A percentile compares a stretch with the other conserved stretches of the same genome.
phyloP scores from a whole-genome alignment of 2,888 invertebrate genomes.

The Meandrusa payeni region DNA sequence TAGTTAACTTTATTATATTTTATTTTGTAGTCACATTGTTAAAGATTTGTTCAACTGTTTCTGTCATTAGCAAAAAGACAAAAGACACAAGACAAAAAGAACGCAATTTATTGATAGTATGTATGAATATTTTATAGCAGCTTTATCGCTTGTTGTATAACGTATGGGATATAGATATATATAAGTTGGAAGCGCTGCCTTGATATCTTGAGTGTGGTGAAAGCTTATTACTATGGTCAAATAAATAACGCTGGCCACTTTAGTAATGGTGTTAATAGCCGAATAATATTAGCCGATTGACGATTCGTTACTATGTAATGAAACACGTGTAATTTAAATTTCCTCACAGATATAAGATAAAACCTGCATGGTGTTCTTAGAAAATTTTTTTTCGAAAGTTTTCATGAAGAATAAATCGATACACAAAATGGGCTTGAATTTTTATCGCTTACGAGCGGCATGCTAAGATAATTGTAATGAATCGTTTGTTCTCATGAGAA shows the following conservation, averaged over 20 bases:
- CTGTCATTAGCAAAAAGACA: too few species aligned
- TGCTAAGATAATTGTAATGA: slow-evolving; percentile 15
- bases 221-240: slow-evolving; percentile 20
- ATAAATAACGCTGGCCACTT: slow-evolving; percentile 16
- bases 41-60: too few species aligned
- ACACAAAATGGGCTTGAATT: slow-evolving; percentile 10
- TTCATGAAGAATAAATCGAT: slow-evolving; percentile 9
- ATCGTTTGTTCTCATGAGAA: slow-evolving; percentile 25
- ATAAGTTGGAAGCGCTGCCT: slow-evolving; percentile 4
- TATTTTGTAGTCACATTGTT: too few species aligned
- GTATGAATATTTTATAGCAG: too few species aligned
- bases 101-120: too few species aligned
- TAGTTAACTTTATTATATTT: too few species aligned
- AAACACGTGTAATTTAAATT: slow-evolving; percentile 15
- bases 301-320: slow-evolving; percentile 13
- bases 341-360: slow-evolving; percentile 14
- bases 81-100: too few species aligned
- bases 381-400: slow-evolving; percentile 20
- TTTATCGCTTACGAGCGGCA: slow-evolving; percentile 8
- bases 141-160: not conserved
- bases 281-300: slow-evolving; percentile 18
- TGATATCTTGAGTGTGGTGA: slow-evolving; percentile 10
- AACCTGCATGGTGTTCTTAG: not conserved
- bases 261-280: slow-evolving; percentile 20
- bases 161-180: not conserved